Evolutionary conservation across 2,113 vertebrate genomes (phyloP).

Genomic region (Pedetes capensis): DNA sequence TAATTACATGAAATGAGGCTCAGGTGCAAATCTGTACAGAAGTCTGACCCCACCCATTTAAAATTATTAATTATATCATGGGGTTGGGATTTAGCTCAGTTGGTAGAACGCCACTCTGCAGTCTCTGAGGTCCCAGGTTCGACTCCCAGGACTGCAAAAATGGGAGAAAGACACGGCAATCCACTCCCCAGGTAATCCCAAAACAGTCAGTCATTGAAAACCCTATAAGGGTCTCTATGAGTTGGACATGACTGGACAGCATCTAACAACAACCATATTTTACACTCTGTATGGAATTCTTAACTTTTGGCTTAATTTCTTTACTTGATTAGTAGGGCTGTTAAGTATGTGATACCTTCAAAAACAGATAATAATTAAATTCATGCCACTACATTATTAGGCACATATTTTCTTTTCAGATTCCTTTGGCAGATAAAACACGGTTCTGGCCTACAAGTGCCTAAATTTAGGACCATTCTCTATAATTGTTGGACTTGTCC

Average conservation of each 20-base stretch:
- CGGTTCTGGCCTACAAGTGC: not conserved
- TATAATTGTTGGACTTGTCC: constrained; percentile 5
- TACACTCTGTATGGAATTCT: constrained; percentile 6
- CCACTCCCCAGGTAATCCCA: too few species aligned
- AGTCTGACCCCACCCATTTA: not conserved
- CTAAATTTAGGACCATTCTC: constrained; percentile 52
- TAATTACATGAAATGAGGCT: not conserved
- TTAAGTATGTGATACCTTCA: constrained; percentile 27
- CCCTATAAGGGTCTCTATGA: too few species aligned
- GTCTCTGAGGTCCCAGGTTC: too few species aligned
- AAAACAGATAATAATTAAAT: constrained; percentile 45
- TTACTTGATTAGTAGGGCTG: not conserved
- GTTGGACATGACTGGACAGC: too few species aligned
- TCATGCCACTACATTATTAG: constrained; percentile 36
- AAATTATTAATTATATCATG: not conserved
- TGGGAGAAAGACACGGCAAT: too few species aligned
- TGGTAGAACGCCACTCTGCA: too few species aligned
- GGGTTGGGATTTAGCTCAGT: too few species aligned
- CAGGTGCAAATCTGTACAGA: not conserved
- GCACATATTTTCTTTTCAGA: not conserved
- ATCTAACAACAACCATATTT: too few species aligned
- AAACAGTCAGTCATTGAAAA: too few species aligned
- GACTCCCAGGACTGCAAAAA: too few species aligned
- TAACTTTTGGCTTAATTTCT: constrained; percentile 48
- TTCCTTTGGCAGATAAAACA: not conserved